Evolutionary conservation across 2,797 vertebrate species (phyloP), one percentile per base, ranked within the genome.

Genomic region (Channallabes apus): DNA sequence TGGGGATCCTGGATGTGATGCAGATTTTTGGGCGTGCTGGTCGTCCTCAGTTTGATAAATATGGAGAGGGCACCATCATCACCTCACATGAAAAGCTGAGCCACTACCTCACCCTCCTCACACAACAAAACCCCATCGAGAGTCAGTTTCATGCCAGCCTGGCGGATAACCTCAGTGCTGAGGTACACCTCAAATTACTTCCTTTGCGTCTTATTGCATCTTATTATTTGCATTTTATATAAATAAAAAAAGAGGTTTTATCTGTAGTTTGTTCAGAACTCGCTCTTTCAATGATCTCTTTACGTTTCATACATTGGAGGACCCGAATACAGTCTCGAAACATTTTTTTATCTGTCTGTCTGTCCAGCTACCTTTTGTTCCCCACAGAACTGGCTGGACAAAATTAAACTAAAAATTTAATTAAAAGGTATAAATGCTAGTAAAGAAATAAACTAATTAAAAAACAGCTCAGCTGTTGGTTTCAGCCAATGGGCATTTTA

Each of bases 1-100:
- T 99, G 92, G 98, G 98, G 90, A 99, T 99, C 93, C 94, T 99
- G 94, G 98, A 99, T 88, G 98, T 99, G 91, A 99, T 99, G 98
- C 98, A 99, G 95, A 99, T 99, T 91, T 99, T 99, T 85, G 98
- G 98, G 32, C 95, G 98, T 24, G 98, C 98, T 0, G 98, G 98
- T 87, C 95, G 97, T 75, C 98, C 98, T 46, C 98, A 99, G 91
- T 99, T 99, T 87, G 98, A 99, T 91, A 97, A 96, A 93, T 97
- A 96, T 38, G 98, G 98, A 46, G 97, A 99, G 93, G 98, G 98
- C 87, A 92, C 97, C 93, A 99, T 99, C 91, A 98, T 99, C 91
- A 99, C 97, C 88, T 95, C 95, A 69, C 97, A 99, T 4, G 98
- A 99, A 65, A 99, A 99, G 90, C 96, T 99, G 91, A 99, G 97